phyloP scores from a whole-genome alignment of 2,113 vertebrate genomes.

The Tychaedon coryphoeus region DNA sequence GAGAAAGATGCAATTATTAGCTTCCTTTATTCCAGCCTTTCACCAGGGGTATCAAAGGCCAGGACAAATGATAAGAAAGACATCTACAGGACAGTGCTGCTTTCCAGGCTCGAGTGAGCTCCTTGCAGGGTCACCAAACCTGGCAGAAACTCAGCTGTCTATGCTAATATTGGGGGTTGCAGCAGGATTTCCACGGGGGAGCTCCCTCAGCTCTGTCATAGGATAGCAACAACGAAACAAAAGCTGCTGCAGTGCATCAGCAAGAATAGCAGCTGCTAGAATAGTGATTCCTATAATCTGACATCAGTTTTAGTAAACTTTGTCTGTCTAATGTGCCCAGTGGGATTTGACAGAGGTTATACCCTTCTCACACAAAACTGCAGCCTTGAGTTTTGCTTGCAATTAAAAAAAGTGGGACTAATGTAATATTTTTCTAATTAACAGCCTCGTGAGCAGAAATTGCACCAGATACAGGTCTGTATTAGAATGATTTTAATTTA shows the following conservation, averaged over 20 bases:
- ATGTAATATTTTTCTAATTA: background rate
- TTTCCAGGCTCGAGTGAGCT: background rate
- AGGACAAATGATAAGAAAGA: background rate
- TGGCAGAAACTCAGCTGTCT: conserved; percentile 9
- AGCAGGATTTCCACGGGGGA: background rate
- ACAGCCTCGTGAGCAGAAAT: background rate
- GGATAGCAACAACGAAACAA: background rate
- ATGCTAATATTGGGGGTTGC: background rate
- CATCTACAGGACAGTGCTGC: background rate
- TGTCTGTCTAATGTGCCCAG: background rate
- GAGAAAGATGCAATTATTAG: background rate
- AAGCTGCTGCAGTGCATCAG: background rate
- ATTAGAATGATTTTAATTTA: background rate
- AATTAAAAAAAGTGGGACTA: background rate
- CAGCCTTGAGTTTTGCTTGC: background rate
- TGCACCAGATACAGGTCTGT: background rate
- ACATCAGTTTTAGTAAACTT: conserved; percentile 25
- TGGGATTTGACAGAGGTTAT: background rate
- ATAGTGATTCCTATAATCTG: background rate
- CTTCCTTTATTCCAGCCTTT: background rate
- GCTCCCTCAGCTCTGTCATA: background rate
- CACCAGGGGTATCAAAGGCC: background rate
- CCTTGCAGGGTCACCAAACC: background rate
- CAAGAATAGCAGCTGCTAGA: background rate
- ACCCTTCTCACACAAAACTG: background rate